Percentiles rank a stretch among this genome's conserved stretches.
phyloP scores from a whole-genome alignment of 2,113 vertebrate species.

The Deroptyus accipitrinus region DNA sequence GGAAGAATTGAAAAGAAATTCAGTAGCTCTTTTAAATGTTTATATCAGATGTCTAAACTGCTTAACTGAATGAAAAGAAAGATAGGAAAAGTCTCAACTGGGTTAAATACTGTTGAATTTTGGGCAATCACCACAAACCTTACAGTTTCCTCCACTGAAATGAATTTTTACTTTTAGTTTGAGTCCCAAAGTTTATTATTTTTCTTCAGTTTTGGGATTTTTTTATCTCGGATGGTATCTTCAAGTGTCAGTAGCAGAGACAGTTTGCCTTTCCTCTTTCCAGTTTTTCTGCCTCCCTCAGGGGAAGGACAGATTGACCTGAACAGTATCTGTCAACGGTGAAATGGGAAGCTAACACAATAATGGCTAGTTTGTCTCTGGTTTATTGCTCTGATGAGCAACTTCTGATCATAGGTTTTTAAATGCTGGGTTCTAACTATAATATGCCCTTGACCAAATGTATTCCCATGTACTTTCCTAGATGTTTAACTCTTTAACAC shows the following conservation, averaged over 20 bases:
- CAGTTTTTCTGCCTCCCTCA: neutral
- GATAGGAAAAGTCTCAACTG: neutral
- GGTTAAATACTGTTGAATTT: neutral
- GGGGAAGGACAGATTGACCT: neutral
- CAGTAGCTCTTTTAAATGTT: neutral
- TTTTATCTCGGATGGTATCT: neutral
- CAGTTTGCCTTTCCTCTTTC: neutral
- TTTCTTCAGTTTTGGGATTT: neutral
- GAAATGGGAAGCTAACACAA: neutral
- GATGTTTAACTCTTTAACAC: neutral
- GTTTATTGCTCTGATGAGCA: neutral
- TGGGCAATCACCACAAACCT: neutral
- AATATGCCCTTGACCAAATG: neutral
- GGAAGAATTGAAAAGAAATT: neutral
- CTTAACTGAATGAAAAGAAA: neutral
- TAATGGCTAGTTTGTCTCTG: neutral
- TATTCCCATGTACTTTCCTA: constrained; percentile 17
- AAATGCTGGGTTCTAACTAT: neutral
- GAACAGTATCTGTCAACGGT: neutral
- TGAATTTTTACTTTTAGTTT: neutral
- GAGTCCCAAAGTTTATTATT: neutral
- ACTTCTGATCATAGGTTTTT: neutral
- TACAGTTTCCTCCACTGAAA: neutral
- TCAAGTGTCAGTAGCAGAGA: neutral
- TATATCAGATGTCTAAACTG: neutral